A percentile compares a stretch with the other conserved stretches of the same genome.
Conservation (phyloP, 2,113 vertebrate genomes). For the Oceanites oceanicus region DNA sequence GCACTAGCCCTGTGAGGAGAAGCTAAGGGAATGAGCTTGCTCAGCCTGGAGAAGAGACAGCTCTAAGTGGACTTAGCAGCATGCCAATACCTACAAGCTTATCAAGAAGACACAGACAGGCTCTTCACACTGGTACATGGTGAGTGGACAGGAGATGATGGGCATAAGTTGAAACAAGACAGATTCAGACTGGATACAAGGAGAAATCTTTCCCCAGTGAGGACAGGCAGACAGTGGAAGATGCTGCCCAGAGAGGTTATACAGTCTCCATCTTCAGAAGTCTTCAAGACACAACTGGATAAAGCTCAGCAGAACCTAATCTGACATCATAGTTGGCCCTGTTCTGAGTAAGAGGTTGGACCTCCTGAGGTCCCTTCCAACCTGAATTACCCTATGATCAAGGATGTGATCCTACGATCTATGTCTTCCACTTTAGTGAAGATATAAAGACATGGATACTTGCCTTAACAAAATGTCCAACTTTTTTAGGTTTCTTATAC, state of each 20-base stretch:
- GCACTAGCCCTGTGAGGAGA: not conserved
- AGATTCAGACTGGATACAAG: not conserved
- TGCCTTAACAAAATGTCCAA: not conserved
- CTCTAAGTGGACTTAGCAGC: not conserved
- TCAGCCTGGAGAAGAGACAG: not conserved
- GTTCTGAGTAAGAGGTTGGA: not conserved
- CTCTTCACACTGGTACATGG: not conserved
- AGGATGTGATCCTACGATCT: not conserved
- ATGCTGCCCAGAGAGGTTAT: not conserved
- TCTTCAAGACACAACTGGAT: not conserved
- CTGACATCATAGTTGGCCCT: not conserved
- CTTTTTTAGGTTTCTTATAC: not conserved
- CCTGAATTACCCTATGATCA: not conserved
- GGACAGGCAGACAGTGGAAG: not conserved
- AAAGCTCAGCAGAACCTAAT: not conserved
- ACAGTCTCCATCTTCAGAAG: not conserved
- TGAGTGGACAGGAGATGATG: not conserved
- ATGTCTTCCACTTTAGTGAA: not conserved
- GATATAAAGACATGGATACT: not conserved
- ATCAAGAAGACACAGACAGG: not conserved
- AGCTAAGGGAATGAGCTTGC: not conserved
- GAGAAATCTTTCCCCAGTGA: not conserved
- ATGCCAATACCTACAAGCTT: not conserved
- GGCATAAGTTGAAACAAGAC: not conserved
- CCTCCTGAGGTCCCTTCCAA: not conserved